Conservation (phyloP, 2,113 vertebrate genomes). For the Nannospalax galili region DNA sequence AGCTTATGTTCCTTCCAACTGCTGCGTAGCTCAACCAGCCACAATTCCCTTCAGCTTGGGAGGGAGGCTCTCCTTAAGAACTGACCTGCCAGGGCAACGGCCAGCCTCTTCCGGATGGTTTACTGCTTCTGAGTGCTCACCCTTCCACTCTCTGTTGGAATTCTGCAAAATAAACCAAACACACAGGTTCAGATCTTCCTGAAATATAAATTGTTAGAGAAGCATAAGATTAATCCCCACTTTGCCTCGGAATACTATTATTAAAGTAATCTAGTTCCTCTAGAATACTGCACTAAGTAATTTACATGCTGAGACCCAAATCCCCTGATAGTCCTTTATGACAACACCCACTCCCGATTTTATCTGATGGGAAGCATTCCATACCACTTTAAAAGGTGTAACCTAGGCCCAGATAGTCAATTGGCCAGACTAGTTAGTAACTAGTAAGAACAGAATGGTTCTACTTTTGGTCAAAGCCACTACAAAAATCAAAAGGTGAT, state of each 20-base stretch:
- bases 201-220: background rate
- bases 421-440: background rate
- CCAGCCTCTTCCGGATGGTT: background rate
- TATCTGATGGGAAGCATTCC: background rate
- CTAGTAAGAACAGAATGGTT: background rate
- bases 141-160: background rate
- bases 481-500: background rate
- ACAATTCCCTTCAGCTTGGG: rapidly evolving
- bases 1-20: background rate
- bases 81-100: background rate
- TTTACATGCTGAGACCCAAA: background rate
- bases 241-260: background rate
- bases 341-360: background rate
- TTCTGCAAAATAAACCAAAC: background rate
- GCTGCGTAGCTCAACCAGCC: background rate
- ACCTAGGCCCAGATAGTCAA: background rate
- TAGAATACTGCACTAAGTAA: background rate
- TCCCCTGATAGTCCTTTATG: background rate
- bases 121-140: background rate
- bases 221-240: background rate
- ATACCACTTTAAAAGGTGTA: background rate
- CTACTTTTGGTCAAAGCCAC: background rate
- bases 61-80: background rate
- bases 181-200: background rate
- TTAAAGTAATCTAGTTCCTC: background rate